phyloP scores from a whole-genome alignment of 2,797 vertebrate genomes.

The Darevskia nairensis region DNA sequence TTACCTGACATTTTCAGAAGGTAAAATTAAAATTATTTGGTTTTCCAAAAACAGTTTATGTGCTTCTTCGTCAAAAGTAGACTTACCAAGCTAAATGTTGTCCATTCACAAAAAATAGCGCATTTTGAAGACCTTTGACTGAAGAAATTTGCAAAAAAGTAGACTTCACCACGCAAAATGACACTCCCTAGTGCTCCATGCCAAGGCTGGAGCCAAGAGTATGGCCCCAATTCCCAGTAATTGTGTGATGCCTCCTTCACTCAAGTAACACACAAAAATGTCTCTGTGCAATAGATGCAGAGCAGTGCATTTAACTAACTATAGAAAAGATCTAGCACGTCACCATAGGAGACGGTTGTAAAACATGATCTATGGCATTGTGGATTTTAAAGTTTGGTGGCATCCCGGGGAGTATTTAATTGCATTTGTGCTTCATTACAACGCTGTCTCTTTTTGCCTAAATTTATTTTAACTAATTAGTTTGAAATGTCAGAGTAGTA shows the following conservation, averaged over 20 bases:
- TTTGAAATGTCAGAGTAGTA: conserved; percentile 74
- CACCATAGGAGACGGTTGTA: conserved; percentile 56
- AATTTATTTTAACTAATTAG: conserved; percentile 78
- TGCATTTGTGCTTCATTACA: conserved; percentile 58
- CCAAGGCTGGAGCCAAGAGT: background rate
- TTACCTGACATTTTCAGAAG: too few relatives aligned
- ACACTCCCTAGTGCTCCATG: background rate
- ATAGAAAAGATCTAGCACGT: conserved; percentile 32
- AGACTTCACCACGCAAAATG: too few relatives aligned
- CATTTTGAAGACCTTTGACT: too few relatives aligned
- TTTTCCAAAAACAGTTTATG: too few relatives aligned
- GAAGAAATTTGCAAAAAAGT: too few relatives aligned
- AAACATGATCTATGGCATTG: conserved; percentile 35
- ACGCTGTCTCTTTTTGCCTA: conserved; percentile 66
- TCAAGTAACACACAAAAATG: background rate
- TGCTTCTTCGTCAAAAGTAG: too few relatives aligned
- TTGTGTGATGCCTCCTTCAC: background rate
- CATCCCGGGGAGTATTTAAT: conserved; percentile 63
- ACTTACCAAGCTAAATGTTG: too few relatives aligned
- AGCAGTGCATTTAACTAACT: conserved; percentile 46
- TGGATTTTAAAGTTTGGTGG: conserved; percentile 58
- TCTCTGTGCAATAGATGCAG: conserved; percentile 43
- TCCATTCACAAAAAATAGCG: too few relatives aligned
- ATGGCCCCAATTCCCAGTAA: background rate
- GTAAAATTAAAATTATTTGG: too few relatives aligned